Conservation (phyloP, 2,888 invertebrate species). For the Drosophila melanosoma region DNA sequence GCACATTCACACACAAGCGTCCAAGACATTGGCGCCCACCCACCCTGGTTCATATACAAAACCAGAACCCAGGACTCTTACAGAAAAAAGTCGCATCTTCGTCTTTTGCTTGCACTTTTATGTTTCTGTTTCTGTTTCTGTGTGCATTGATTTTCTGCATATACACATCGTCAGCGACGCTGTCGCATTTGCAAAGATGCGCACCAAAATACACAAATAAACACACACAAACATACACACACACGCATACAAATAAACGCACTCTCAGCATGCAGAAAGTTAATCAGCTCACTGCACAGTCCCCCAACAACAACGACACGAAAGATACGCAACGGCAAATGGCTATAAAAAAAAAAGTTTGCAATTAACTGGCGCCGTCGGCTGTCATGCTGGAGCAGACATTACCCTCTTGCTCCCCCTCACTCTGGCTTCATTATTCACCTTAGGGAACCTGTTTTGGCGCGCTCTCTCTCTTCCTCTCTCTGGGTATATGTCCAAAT, state of each 20-base stretch:
- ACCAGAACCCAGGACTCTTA: slow-evolving; percentile 42
- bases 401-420: slow-evolving; percentile 27
- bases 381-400: slow-evolving; percentile 74
- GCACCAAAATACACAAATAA: slow-evolving; percentile 42
- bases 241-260: slow-evolving; percentile 35
- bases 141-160: slow-evolving; percentile 76
- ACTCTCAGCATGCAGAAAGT: slow-evolving; percentile 76
- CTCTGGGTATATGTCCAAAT: background rate
- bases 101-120: slow-evolving; percentile 66
- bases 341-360: slow-evolving; percentile 69
- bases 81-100: slow-evolving; percentile 29
- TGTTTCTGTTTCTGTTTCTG: slow-evolving; percentile 31
- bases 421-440: slow-evolving; percentile 22
- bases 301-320: slow-evolving; percentile 32
- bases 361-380: slow-evolving; percentile 80
- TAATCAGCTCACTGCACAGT: slow-evolving; percentile 67
- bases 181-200: slow-evolving; percentile 54
- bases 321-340: slow-evolving; percentile 50
- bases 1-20: slow-evolving; percentile 21
- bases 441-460: slow-evolving; percentile 76
- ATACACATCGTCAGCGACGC: slow-evolving; percentile 33
- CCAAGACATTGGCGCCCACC: slow-evolving; percentile 59
- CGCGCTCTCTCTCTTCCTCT: slow-evolving; percentile 44
- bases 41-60: slow-evolving; percentile 58
- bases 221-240: slow-evolving; percentile 8